Evolutionary conservation across 2,113 vertebrate species (phyloP).

Genomic region (Grammomys surdaster): DNA sequence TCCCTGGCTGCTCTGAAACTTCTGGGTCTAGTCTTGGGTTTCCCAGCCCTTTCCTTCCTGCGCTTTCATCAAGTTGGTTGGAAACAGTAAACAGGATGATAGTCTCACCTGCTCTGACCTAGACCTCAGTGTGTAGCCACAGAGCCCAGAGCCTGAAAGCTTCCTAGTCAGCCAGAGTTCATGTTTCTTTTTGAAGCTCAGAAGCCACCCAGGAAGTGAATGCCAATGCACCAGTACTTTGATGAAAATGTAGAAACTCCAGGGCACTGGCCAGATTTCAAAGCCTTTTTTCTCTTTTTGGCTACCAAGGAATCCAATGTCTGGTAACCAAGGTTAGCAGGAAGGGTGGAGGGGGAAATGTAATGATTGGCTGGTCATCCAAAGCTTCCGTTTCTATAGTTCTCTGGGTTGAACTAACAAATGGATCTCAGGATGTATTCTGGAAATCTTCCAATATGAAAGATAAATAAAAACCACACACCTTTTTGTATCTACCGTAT

Average conservation of each 20-base stretch:
- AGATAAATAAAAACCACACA: not conserved
- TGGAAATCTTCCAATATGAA: not conserved
- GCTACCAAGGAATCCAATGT: not conserved
- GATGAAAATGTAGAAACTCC: conserved; percentile 48
- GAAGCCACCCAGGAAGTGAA: conserved; percentile 69
- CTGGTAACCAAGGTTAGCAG: not conserved
- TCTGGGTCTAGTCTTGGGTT: conserved; percentile 13
- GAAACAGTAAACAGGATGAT: conserved; percentile 74
- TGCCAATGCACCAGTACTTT: conserved; percentile 19
- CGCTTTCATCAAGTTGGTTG: conserved; percentile 58
- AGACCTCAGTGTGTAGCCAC: conserved; percentile 37
- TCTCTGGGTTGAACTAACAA: not conserved
- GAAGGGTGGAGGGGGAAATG: not conserved
- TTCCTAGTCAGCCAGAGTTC: conserved; percentile 70
- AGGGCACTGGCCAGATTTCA: not conserved
- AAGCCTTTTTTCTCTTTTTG: not conserved
- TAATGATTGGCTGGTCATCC: not conserved
- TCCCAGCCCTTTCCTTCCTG: conserved; percentile 64
- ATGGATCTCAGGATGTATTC: not conserved
- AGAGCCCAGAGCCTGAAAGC: conserved; percentile 23
- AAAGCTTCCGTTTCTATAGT: not conserved
- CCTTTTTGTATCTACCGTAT: not conserved
- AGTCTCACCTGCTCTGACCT: conserved; percentile 56
- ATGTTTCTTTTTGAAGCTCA: conserved; percentile 38
- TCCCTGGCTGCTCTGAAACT: conserved; percentile 39